A percentile compares a stretch with the other conserved stretches of the same genome.
These are phyloP conservation scores for Pipra filicauda DNA, from an alignment of 2,113 vertebrate species.

Conservation along the genomic window DNA sequence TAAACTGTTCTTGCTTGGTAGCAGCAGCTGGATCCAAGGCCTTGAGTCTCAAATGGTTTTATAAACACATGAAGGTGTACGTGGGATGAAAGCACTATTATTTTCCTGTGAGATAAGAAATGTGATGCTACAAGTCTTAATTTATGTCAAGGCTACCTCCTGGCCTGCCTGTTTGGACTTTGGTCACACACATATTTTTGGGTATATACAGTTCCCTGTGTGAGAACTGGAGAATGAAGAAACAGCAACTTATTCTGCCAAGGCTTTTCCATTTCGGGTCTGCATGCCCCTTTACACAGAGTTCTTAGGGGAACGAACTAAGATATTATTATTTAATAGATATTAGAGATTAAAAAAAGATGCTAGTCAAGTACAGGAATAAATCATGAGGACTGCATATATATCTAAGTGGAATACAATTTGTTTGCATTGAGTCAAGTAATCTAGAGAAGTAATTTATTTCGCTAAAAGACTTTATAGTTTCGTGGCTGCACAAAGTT, in stretches of 20 bases:
- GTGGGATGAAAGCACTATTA: not conserved
- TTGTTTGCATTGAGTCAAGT: conserved; percentile 22
- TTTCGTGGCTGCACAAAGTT: not conserved
- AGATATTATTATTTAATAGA: conserved; percentile 26
- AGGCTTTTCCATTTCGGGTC: not conserved
- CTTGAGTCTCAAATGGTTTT: not conserved
- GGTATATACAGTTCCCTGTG: not conserved
- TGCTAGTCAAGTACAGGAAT: not conserved
- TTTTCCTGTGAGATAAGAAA: not conserved
- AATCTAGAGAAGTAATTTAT: not conserved
- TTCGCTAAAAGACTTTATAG: conserved; percentile 1
- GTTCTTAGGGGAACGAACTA: not conserved
- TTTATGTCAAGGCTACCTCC: not conserved
- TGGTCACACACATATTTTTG: not conserved
- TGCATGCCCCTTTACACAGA: not conserved
- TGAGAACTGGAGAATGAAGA: not conserved
- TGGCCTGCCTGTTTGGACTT: not conserved
- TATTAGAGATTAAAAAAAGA: not conserved
- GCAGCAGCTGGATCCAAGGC: not conserved
- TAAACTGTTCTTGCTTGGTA: not conserved
- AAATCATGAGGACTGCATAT: not conserved
- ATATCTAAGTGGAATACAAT: not conserved
- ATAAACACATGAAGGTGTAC: not conserved
- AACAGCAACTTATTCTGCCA: not conserved
- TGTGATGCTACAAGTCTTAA: not conserved